phyloP scores from a whole-genome alignment of 2,797 vertebrate species.

The Anisognathus igniventris region DNA sequence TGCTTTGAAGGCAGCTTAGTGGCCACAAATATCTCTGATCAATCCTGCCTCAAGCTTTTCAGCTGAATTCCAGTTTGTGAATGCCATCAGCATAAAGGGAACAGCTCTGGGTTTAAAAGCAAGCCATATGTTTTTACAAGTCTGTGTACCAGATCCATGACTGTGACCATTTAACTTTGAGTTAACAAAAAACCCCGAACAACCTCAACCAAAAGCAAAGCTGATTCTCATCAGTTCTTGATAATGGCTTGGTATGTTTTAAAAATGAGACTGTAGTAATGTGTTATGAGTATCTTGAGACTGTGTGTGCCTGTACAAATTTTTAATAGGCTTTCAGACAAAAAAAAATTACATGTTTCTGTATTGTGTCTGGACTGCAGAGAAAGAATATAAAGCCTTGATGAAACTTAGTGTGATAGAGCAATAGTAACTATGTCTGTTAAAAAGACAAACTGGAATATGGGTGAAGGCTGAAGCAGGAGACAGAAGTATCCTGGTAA shows the following conservation, averaged over 20 bases:
- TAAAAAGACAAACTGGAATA: neutral
- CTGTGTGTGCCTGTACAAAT: neutral
- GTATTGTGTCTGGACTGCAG: neutral
- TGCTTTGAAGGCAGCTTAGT: neutral
- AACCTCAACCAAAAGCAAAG: neutral
- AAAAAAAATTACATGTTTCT: neutral
- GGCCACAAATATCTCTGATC: neutral
- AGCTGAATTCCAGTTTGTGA: neutral
- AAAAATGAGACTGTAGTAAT: neutral
- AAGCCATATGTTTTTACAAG: neutral
- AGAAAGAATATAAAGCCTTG: neutral
- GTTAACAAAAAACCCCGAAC: neutral
- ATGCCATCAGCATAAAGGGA: neutral
- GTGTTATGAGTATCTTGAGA: neutral
- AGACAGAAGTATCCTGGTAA: neutral
- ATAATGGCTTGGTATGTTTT: neutral
- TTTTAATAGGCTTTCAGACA: neutral
- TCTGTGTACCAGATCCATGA: neutral
- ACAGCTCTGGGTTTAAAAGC: neutral
- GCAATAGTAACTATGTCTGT: neutral
- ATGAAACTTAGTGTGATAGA: neutral
- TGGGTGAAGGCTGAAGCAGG: neutral
- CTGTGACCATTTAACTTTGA: neutral
- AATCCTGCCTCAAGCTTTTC: neutral
- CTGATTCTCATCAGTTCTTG: neutral